Evolutionary conservation across 2,888 invertebrate species (phyloP).

Genomic region (Aproaerema taeniolella): DNA sequence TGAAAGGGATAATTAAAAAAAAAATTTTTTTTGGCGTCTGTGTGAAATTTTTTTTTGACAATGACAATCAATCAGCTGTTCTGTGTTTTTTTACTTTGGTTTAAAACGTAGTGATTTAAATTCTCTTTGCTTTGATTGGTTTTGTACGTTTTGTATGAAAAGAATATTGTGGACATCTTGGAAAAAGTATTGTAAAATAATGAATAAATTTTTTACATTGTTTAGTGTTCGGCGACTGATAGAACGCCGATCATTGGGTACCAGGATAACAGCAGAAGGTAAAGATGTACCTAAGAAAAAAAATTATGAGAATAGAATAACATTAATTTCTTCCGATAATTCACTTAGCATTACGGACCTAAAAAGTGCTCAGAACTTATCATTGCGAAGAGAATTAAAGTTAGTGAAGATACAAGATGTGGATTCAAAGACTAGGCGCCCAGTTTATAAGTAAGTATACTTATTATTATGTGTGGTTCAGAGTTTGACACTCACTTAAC

Average conservation of each 20-base stretch:
- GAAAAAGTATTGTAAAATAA: constrained; percentile 19
- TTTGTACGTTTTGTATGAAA: too few relatives aligned
- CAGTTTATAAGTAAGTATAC: constrained; percentile 79
- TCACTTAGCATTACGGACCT: constrained; percentile 78
- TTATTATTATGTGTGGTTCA: too few relatives aligned
- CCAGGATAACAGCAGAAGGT: constrained; percentile 53
- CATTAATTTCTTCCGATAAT: constrained; percentile 79
- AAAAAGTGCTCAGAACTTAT: constrained; percentile 83
- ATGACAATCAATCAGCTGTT: too few relatives aligned
- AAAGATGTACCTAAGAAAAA: constrained; percentile 65
- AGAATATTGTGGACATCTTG: too few relatives aligned
- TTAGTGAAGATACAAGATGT: constrained; percentile 82
- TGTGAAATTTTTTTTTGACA: too few relatives aligned
- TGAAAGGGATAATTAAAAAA: too few relatives aligned
- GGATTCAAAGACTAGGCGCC: constrained; percentile 81
- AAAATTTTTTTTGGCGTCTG: too few relatives aligned
- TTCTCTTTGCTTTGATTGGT: too few relatives aligned
- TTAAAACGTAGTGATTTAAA: too few relatives aligned
- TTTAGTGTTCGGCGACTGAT: constrained; percentile 34
- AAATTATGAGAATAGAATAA: constrained; percentile 73
- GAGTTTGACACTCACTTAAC: too few relatives aligned
- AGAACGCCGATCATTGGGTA: constrained; percentile 39
- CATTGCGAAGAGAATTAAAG: constrained; percentile 81
- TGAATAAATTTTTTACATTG: constrained; percentile 45
- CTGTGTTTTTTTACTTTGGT: too few relatives aligned